Percentiles rank a stretch among this genome's conserved stretches.
Conservation (phyloP, 2,888 invertebrate species). For the Augochlorella aurata region DNA sequence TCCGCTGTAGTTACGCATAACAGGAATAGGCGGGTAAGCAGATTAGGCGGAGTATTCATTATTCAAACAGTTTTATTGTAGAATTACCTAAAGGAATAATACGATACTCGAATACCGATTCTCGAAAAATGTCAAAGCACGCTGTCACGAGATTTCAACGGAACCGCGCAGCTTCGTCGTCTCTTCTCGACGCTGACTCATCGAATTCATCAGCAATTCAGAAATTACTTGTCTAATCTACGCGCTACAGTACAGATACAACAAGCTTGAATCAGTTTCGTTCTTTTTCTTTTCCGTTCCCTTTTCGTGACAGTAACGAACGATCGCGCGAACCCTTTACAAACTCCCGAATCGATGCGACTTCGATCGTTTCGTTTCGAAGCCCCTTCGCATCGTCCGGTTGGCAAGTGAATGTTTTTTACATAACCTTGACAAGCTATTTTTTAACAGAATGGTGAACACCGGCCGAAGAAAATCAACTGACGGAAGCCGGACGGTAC, state of each 20-base stretch:
- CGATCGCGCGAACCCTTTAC: slow-evolving; percentile 39
- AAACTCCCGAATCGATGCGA: slow-evolving; percentile 6
- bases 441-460: no score
- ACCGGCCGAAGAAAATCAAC: no score
- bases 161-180: not conserved
- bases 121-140: not conserved
- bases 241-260: slow-evolving; percentile 22
- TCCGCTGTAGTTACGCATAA: not conserved
- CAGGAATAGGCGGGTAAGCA: not conserved
- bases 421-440: no score
- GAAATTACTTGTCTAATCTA: slow-evolving; percentile 14
- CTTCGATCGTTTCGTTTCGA: not conserved
- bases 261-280: slow-evolving; percentile 14
- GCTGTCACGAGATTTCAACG: not conserved
- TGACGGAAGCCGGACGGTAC: no score
- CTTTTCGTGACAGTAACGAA: slow-evolving; percentile 15
- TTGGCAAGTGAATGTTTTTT: no score
- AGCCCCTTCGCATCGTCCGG: no score
- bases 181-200: not conserved
- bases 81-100: slow-evolving; percentile 9
- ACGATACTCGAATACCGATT: slow-evolving; percentile 1
- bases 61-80: slow-evolving; percentile 30
- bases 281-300: not conserved
- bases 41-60: not conserved
- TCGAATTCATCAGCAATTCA: slow-evolving; percentile 19